Base-by-base conservation (phyloP, 2,797 vertebrate species). In the Staurois parvus region DNA sequence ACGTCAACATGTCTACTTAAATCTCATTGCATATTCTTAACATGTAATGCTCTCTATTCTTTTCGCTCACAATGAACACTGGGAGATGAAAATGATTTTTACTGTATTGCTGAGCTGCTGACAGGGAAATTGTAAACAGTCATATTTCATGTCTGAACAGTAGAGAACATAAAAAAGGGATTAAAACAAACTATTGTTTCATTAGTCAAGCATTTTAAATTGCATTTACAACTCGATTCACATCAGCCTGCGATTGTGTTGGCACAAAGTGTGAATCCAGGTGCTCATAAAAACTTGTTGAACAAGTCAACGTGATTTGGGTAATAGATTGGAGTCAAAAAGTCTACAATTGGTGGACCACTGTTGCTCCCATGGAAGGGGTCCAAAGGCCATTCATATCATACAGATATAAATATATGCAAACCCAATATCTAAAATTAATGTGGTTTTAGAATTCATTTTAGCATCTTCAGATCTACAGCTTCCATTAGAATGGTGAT, bases 1-100 rank as follows among this genome's bases (percentile, higher is more conserved):
- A 48, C 79, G 42, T 10, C 84, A 32, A 9, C 81, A 74, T 37
- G 69, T 83, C 87, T 84, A 81, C 86, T 88, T 90, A 59, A 87
- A 89, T 86, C 81, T 84, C 2, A 64, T 88, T 88, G 87, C 85
- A 30, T 69, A 84, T 87, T 88, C 88, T 89, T 84, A 79, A 83
- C 74, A 48, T 69, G 79, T 62, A 80, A 12, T 21, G 82, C 84
- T 89, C 66, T 78, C 78, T 85, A 70, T 88, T 87, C 84, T 56
- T 89, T 81, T 28, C 13, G 26, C 84, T 90, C 90, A 30, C 78
- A 89, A 72, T 28, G 10, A 83, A 78, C 66, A 3, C 69, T 81
- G 56, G 76, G 72, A 80, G 10, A 30, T 28, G 32, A 77, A 7
- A 84, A 80, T 68, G 26, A 0, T 29, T 84, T 83, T 83, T 24